These are phyloP conservation scores for Meliscaeva auricollis DNA, from an alignment of 2,888 invertebrate species.

Conservation along the genomic window DNA sequence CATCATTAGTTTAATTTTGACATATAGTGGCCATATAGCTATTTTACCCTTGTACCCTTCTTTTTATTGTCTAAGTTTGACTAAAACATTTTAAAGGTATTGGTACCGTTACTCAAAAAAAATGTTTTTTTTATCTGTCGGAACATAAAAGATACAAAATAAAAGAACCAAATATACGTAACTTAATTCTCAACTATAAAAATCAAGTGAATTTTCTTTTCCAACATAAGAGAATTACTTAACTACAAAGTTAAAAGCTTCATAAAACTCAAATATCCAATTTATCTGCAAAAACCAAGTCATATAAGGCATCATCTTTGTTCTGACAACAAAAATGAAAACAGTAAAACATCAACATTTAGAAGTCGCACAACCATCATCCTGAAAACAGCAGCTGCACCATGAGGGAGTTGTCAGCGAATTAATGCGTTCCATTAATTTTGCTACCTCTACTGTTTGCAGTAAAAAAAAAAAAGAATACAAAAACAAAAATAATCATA, in stretches of 20 bases:
- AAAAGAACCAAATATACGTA: too few species aligned
- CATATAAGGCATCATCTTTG: conserved; percentile 1
- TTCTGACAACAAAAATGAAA: background rate
- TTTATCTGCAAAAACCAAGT: conserved; percentile 12
- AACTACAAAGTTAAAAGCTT: conserved; percentile 1
- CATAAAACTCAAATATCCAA: conserved; percentile 18
- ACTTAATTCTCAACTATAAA: too few species aligned
- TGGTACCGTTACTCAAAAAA: too few species aligned
- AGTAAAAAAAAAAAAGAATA: conserved; percentile 2
- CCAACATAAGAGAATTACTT: too few species aligned
- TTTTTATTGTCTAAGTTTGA: too few species aligned
- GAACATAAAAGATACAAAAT: too few species aligned
- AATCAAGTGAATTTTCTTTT: too few species aligned
- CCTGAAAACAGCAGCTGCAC: conserved; percentile 22
- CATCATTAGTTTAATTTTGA: too few species aligned
- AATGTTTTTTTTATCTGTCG: too few species aligned
- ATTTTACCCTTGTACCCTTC: too few species aligned
- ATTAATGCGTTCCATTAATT: conserved; percentile 67
- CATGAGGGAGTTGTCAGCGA: conserved; percentile 50
- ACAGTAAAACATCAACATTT: background rate
- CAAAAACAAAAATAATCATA: background rate
- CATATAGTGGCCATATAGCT: too few species aligned
- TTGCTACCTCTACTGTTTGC: background rate
- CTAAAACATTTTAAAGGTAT: too few species aligned
- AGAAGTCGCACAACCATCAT: conserved; percentile 3